phyloP scores from a whole-genome alignment of 1,140 invertebrate species.

The Frieseomelitta varia region DNA sequence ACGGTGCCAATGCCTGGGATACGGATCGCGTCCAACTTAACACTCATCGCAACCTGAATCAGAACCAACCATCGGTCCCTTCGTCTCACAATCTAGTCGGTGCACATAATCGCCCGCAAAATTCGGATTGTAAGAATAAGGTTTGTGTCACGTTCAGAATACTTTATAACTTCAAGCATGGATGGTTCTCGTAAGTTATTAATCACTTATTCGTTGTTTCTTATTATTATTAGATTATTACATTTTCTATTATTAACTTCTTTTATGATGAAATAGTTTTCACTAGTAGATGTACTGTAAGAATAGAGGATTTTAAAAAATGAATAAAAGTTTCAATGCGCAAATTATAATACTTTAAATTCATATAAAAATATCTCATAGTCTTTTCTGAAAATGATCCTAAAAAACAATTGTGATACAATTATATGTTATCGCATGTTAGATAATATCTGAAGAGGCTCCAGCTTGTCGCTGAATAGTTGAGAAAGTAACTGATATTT shows the following conservation, averaged over 20 bases:
- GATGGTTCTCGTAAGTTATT: not conserved
- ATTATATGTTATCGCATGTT: not conserved
- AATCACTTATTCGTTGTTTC: not conserved
- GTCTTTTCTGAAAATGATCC: not conserved
- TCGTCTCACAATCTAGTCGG: conserved; percentile 72
- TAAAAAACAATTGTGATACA: not conserved
- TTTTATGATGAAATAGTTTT: not conserved
- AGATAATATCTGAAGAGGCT: not conserved
- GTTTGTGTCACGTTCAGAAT: conserved; percentile 49
- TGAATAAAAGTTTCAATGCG: not conserved
- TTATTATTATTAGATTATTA: too few species aligned
- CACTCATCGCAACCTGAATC: conserved; percentile 84
- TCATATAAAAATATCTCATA: not conserved
- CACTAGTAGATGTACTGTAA: not conserved
- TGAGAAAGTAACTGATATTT: not conserved
- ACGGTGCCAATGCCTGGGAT: conserved; percentile 84
- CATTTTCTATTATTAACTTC: not conserved
- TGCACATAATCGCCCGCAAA: conserved; percentile 72
- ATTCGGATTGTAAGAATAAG: conserved; percentile 75
- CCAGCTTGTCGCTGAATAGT: not conserved
- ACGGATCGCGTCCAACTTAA: conserved; percentile 86
- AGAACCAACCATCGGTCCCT: conserved; percentile 70
- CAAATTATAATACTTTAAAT: not conserved
- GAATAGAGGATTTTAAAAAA: not conserved
- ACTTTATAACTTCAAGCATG: not conserved